Evolutionary conservation across 2,113 vertebrate genomes (phyloP).

Genomic region (Irena cyanogastra): DNA sequence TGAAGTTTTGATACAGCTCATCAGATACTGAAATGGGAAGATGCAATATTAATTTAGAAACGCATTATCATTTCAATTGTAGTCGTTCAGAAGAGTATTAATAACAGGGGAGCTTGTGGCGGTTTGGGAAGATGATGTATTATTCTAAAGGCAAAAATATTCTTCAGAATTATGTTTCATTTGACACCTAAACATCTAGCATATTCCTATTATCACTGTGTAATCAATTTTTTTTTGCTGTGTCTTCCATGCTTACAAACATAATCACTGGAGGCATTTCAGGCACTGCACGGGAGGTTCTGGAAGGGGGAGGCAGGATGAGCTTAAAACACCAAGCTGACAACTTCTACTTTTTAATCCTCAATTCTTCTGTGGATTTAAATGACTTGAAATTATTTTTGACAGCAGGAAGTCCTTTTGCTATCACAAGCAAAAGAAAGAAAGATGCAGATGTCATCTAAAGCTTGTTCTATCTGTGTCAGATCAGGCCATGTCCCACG

Average conservation of each 20-base stretch:
- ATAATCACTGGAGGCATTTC: slow-evolving; percentile 10
- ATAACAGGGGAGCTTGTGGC: slow-evolving; percentile 45
- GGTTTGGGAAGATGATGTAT: slow-evolving; percentile 54
- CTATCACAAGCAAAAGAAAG: background rate
- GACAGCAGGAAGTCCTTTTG: slow-evolving; percentile 9
- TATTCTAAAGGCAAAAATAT: slow-evolving; percentile 53
- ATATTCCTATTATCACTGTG: slow-evolving; percentile 32
- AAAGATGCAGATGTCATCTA: background rate
- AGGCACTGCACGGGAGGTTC: background rate
- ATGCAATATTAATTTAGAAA: slow-evolving; percentile 67
- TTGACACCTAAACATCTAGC: slow-evolving; percentile 60
- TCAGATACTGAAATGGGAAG: slow-evolving; percentile 63
- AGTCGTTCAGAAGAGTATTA: slow-evolving; percentile 51
- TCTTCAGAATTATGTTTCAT: slow-evolving; percentile 55
- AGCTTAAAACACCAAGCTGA: background rate
- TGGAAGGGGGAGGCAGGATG: background rate
- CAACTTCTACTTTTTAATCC: slow-evolving; percentile 27
- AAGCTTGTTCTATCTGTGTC: background rate
- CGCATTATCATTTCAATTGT: slow-evolving; percentile 64
- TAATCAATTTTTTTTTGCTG: slow-evolving; percentile 24
- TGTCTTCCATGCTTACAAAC: background rate
- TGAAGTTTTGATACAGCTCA: slow-evolving; percentile 71
- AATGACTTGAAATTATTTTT: background rate
- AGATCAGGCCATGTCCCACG: background rate
- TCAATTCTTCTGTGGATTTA: background rate